These are phyloP conservation scores for Synchiropus splendidus DNA, from an alignment of 2,113 vertebrate species.

Conservation along the genomic window DNA sequence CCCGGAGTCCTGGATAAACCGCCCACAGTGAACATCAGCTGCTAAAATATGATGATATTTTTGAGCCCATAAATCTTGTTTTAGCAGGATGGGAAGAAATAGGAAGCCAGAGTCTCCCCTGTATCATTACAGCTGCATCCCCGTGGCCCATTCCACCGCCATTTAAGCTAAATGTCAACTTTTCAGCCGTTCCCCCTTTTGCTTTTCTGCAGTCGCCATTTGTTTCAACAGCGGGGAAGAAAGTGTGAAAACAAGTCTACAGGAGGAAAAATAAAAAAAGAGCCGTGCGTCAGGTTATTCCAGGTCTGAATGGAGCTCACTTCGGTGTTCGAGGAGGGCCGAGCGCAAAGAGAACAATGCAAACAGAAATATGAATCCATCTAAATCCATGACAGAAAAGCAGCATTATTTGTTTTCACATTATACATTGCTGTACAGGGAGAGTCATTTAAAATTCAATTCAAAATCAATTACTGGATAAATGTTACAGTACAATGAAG, in stretches of 20 bases:
- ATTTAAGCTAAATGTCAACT: slow-evolving; percentile 75
- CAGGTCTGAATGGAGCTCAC: slow-evolving; percentile 28
- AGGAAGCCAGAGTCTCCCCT: slow-evolving; percentile 55
- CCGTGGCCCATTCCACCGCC: slow-evolving; percentile 63
- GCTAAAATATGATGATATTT: slow-evolving; percentile 69
- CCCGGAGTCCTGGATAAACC: slow-evolving; percentile 70
- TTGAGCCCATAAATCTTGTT: slow-evolving; percentile 70
- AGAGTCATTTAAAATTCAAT: slow-evolving; percentile 53
- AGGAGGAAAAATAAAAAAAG: slow-evolving; percentile 46
- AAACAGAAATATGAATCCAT: slow-evolving; percentile 42
- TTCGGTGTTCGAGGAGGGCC: slow-evolving; percentile 14
- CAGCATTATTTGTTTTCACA: slow-evolving; percentile 36
- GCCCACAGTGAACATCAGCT: slow-evolving; percentile 61
- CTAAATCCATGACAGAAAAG: slow-evolving; percentile 38
- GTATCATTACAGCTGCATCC: slow-evolving; percentile 64
- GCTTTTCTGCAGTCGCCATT: slow-evolving; percentile 55
- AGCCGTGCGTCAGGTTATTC: slow-evolving; percentile 46
- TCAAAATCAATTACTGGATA: slow-evolving; percentile 45
- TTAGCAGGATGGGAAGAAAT: slow-evolving; percentile 49
- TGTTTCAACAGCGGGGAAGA: slow-evolving; percentile 52
- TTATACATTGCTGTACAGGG: slow-evolving; percentile 35
- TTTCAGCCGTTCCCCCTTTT: slow-evolving; percentile 40
- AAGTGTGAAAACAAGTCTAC: slow-evolving; percentile 58
- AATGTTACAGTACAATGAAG: slow-evolving; percentile 62
- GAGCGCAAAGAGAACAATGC: slow-evolving; percentile 10